Evolutionary conservation across 2,888 invertebrate genomes (phyloP).

Genomic region (Subacronicta megacephala): DNA sequence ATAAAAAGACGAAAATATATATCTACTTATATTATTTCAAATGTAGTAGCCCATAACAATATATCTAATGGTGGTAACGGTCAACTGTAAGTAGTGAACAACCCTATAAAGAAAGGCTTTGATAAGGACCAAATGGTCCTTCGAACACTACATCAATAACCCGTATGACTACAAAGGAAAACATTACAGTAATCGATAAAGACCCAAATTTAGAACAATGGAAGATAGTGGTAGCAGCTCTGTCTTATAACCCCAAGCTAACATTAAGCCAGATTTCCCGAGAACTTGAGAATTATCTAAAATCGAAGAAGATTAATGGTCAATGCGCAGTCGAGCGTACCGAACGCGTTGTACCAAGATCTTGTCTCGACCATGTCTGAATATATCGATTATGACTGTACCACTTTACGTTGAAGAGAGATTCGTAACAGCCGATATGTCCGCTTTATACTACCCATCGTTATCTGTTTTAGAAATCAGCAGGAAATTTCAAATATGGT

Average conservation of each 20-base stretch:
- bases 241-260: constrained; percentile 53
- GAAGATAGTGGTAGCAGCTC: constrained; percentile 55
- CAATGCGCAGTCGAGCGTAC: constrained; percentile 60
- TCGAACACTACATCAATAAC: constrained; percentile 32
- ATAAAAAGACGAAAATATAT: too few relatives aligned
- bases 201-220: constrained; percentile 51
- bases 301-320: constrained; percentile 76
- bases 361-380: constrained; percentile 62
- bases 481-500: constrained; percentile 49
- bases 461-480: constrained; percentile 50
- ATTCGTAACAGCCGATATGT: constrained; percentile 54
- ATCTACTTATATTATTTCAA: too few relatives aligned
- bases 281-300: constrained; percentile 69
- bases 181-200: constrained; percentile 28
- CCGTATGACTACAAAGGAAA: constrained; percentile 33
- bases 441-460: constrained; percentile 45
- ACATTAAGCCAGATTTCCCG: constrained; percentile 67
- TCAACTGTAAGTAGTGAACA: constrained; percentile 21
- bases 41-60: too few relatives aligned
- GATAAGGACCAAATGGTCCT: constrained; percentile 42
- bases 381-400: constrained; percentile 62
- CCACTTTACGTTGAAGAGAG: constrained; percentile 51
- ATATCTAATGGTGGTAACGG: constrained; percentile 18
- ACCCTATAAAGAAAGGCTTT: constrained; percentile 17
- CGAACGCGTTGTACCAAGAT: constrained; percentile 55